phyloP scores from a whole-genome alignment of 2,797 vertebrate genomes.

The Nannoperca australis region DNA sequence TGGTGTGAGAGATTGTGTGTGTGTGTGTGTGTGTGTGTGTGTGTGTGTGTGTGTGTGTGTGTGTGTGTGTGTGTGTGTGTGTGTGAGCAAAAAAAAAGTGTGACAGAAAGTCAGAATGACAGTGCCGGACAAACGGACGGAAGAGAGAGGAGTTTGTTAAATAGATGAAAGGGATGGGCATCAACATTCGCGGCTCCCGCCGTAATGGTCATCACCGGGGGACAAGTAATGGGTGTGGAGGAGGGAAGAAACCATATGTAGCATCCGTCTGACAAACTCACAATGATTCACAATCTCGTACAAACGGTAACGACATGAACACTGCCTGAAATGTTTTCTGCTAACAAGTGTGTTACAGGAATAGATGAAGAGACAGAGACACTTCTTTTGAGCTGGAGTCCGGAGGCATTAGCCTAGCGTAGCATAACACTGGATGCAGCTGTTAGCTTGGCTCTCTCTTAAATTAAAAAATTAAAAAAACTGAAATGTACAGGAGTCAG shows the following conservation, averaged over 20 bases:
- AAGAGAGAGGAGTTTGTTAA: constrained; percentile 10
- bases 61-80: background rate
- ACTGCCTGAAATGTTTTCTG: background rate
- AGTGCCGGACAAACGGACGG: constrained; percentile 3
- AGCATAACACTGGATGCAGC: no score
- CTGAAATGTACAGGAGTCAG: no score
- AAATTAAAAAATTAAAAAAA: no score
- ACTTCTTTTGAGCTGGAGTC: no score
- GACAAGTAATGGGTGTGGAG: background rate
- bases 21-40: background rate
- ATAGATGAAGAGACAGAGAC: no score
- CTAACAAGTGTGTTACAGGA: background rate
- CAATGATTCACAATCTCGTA: background rate
- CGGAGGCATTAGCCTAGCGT: no score
- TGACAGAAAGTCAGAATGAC: constrained; percentile 17
- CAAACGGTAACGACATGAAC: background rate
- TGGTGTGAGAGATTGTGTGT: no score
- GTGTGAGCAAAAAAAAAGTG: background rate
- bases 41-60: constrained; percentile 1
- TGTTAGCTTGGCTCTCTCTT: no score
- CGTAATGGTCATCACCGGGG: background rate
- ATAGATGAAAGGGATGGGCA: background rate
- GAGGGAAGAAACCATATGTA: background rate
- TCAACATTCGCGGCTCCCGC: background rate
- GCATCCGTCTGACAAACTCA: background rate